These are phyloP conservation scores for Notothenia coriiceps DNA, from an alignment of 2,113 vertebrate genomes.

Conservation along the genomic window DNA sequence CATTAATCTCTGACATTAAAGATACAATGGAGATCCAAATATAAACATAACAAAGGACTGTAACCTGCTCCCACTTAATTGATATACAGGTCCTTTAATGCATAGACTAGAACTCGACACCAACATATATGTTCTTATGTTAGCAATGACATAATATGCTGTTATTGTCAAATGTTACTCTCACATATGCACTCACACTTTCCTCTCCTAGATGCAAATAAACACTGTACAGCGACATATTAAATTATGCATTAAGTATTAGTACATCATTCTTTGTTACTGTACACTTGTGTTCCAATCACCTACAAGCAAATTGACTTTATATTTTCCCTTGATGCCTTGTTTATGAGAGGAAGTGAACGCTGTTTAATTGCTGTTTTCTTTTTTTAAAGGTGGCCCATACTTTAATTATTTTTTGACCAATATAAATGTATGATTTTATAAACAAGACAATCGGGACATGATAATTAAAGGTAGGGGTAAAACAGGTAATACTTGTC, in stretches of 20 bases:
- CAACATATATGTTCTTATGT: constrained; percentile 7
- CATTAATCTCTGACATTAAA: constrained; percentile 57
- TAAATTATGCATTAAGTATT: background rate
- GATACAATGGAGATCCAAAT: constrained; percentile 33
- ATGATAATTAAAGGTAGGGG: too few species aligned
- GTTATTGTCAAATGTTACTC: background rate
- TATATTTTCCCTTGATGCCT: background rate
- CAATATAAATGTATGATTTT: background rate
- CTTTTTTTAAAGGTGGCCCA: background rate
- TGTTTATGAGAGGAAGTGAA: background rate
- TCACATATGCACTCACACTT: background rate
- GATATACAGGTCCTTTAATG: constrained; percentile 18
- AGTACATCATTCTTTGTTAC: too few species aligned
- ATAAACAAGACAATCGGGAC: background rate
- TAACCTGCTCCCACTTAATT: constrained; percentile 20
- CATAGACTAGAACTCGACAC: background rate
- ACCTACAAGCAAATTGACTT: too few species aligned
- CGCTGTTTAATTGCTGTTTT: background rate
- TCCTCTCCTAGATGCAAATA: too few species aligned
- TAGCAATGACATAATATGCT: background rate
- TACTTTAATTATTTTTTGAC: background rate
- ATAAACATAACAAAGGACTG: constrained; percentile 28
- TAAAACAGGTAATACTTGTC: background rate
- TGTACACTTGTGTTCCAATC: too few species aligned
- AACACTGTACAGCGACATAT: background rate